Evolutionary conservation across 2,113 vertebrate genomes (phyloP), one percentile per base, ranked within the genome.

Genomic region (Rhinolophus ferrumequinum): DNA sequence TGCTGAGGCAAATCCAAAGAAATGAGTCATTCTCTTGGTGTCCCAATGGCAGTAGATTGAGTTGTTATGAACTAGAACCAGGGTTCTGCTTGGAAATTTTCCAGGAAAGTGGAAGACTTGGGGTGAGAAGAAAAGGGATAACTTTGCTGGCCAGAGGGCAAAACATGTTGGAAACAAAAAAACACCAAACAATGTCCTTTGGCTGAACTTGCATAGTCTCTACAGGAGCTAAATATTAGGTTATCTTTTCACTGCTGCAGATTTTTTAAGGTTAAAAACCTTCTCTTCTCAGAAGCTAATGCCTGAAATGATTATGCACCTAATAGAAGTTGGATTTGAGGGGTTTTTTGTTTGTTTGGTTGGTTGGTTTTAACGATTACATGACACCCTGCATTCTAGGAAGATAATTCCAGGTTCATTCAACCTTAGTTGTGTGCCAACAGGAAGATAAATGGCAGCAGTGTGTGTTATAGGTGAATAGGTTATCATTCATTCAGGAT

Each of bases 121-220:
- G 87, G 62, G 41, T 62, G 9, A 84, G 47, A 86, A 90, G 72
- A 85, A 35, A 95, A 93, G 82, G 67, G n/a, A 47, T 85, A 93
- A 79, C 67, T 67, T 81, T 79, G 62, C 64, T 15, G 26, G 52
- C 90, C 70, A n/a, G 6, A 80, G 67, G 93, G 69, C 62, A 52
- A 89, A 94, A 35, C 83, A 70, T n/a, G 24, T n/a, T 87, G 44
- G 79, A 75, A 90, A 89, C 24, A 26, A 69, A 72, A 75, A 83
- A 44, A 76, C 12, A 44, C 3, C 8, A 70, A 94, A 66, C 52
- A 28, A 35, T 21, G 70, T 84, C 95, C 94, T 60, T 88, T 84
- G 84, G 90, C 90, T 94, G 92, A 96, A 88, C 93, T 75, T 67
- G 24, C 38, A 54, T 47, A n/a, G 77, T 88, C 82, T 88, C 50